Conservation (phyloP, 2,797 vertebrate species). For the Coracias cyanogaster region DNA sequence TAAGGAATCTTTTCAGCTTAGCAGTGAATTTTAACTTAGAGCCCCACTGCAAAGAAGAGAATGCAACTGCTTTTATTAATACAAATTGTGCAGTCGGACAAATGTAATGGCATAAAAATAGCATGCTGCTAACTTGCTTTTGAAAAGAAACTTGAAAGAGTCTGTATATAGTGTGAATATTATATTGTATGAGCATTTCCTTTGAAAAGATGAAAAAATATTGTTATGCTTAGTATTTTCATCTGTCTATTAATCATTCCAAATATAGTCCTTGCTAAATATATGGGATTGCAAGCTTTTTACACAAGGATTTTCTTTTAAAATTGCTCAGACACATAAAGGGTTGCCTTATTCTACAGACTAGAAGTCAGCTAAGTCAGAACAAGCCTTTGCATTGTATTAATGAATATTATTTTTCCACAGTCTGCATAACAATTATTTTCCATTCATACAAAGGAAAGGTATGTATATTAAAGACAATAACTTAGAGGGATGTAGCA, state of each 20-base stretch:
- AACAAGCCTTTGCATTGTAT: neutral
- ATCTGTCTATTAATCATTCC: slow-evolving; percentile 43
- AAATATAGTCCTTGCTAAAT: slow-evolving; percentile 48
- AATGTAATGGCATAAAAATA: slow-evolving; percentile 64
- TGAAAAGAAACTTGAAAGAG: slow-evolving; percentile 53
- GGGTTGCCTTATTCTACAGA: slow-evolving; percentile 24
- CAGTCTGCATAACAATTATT: neutral
- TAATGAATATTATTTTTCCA: slow-evolving; percentile 30
- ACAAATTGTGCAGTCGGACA: slow-evolving; percentile 34
- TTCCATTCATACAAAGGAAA: neutral
- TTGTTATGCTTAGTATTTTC: slow-evolving; percentile 54
- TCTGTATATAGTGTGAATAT: slow-evolving; percentile 11
- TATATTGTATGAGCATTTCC: slow-evolving; percentile 17
- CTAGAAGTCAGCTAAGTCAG: neutral
- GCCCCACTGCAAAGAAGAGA: slow-evolving; percentile 15
- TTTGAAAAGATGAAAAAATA: slow-evolving; percentile 55
- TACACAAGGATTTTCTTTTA: slow-evolving; percentile 1
- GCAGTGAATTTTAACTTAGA: slow-evolving; percentile 34
- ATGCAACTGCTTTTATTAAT: slow-evolving; percentile 46
- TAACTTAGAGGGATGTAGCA: neutral
- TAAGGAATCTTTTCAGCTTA: slow-evolving; percentile 15
- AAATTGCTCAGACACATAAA: neutral
- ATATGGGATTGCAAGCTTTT: slow-evolving; percentile 11
- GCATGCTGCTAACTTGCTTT: slow-evolving; percentile 54
- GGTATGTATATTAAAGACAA: neutral